Conservation (phyloP, 2,888 invertebrate species). For the Mayetiola destructor region DNA sequence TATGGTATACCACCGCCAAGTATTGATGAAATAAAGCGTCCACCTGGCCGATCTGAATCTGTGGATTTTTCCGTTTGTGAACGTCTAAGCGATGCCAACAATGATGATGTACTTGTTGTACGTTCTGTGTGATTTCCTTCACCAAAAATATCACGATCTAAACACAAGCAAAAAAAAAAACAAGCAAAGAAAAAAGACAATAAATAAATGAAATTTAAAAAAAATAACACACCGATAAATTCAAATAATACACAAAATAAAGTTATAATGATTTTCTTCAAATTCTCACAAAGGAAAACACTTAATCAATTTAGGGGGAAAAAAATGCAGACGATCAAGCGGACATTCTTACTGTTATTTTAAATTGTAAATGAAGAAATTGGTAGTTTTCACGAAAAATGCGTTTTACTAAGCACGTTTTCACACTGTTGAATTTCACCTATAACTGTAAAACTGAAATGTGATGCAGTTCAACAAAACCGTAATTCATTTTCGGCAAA, state of each 20-base stretch:
- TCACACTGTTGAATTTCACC: too few relatives aligned
- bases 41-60: conserved; percentile 34
- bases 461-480: too few relatives aligned
- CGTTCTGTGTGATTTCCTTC: conserved; percentile 27
- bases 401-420: too few relatives aligned
- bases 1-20: conserved; percentile 69
- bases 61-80: not conserved
- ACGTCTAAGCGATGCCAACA: not conserved
- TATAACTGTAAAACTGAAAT: too few relatives aligned
- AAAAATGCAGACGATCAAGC: too few relatives aligned
- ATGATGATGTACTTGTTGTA: conserved; percentile 10
- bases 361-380: too few relatives aligned
- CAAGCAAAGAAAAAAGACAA: conserved; percentile 22
- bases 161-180: not conserved
- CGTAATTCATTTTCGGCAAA: too few relatives aligned
- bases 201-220: not conserved
- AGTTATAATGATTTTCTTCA: too few relatives aligned
- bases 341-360: too few relatives aligned
- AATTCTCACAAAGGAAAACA: too few relatives aligned
- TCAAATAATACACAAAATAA: not conserved
- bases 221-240: not conserved
- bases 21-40: conserved; percentile 64
- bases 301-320: too few relatives aligned
- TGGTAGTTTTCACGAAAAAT: too few relatives aligned
- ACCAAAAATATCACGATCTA: conserved; percentile 41